These are phyloP conservation scores for Dermochelys coriacea DNA, from an alignment of 2,797 vertebrate genomes.

Conservation along the genomic window DNA sequence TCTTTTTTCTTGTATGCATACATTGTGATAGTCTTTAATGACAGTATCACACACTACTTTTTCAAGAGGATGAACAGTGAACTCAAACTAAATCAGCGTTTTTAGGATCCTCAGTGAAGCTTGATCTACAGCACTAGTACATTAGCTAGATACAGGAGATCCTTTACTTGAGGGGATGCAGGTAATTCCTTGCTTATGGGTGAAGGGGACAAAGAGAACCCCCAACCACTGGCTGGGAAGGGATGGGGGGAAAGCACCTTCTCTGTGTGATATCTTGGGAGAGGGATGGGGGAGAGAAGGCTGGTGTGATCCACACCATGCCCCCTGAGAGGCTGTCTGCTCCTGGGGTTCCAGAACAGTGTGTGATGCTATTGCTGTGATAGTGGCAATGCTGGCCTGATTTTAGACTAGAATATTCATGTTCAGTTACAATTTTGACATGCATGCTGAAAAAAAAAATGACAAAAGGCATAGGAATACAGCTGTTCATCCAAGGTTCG, in stretches of 20 bases:
- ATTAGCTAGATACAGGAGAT: background rate
- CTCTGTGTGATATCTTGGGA: background rate
- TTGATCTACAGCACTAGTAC: background rate
- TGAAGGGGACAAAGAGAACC: background rate
- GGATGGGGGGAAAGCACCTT: background rate
- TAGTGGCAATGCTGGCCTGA: background rate
- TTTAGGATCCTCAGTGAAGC: background rate
- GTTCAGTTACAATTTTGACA: background rate
- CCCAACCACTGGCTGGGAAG: background rate
- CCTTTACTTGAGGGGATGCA: background rate
- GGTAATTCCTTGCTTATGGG: background rate
- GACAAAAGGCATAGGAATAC: background rate
- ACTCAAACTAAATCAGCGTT: background rate
- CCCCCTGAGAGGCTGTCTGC: background rate
- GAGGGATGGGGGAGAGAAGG: background rate
- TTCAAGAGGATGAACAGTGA: background rate
- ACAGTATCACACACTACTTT: background rate
- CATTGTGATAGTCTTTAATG: background rate
- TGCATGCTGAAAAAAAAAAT: background rate
- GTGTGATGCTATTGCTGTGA: background rate
- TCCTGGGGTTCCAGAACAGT: background rate
- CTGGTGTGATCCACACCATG: background rate
- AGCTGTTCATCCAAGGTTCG: background rate
- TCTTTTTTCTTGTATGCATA: no score
- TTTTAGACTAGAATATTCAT: background rate